Percentiles rank a stretch among this genome's conserved stretches.
These are phyloP conservation scores for Hypsibius dujardini DNA, from an alignment of 1,140 invertebrate genomes.

Conservation along the genomic window DNA sequence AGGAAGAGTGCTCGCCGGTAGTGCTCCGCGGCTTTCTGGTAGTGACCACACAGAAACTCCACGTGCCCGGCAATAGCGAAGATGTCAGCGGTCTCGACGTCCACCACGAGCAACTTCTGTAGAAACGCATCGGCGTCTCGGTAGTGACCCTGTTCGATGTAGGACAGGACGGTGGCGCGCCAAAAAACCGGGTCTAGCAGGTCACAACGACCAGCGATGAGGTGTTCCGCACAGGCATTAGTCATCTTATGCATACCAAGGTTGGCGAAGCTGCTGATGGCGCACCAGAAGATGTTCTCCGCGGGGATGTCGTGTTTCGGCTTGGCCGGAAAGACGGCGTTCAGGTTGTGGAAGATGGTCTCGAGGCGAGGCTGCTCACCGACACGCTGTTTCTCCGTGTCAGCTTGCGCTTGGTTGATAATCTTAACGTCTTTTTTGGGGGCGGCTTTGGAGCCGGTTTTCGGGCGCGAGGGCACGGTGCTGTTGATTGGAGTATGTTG, in stretches of 20 bases:
- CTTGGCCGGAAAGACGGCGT: neutral
- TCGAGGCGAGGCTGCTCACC: neutral
- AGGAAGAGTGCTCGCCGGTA: neutral
- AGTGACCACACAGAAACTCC: neutral
- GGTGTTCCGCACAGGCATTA: neutral
- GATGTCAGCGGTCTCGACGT: slow-evolving; percentile 14
- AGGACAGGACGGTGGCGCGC: neutral
- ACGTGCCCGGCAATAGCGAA: neutral
- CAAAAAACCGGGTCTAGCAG: neutral
- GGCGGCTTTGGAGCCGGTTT: neutral
- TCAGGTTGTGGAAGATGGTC: neutral
- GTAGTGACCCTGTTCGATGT: neutral
- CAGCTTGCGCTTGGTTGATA: neutral
- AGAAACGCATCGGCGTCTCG: neutral
- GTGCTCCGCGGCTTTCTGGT: neutral
- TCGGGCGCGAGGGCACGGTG: neutral
- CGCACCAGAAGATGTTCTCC: slow-evolving; percentile 5
- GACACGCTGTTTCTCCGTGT: neutral
- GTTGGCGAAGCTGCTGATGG: neutral
- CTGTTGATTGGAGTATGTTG: neutral
- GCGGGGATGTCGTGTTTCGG: neutral
- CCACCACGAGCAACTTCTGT: neutral
- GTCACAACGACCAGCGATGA: neutral
- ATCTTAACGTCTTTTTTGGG: slow-evolving; percentile 1
- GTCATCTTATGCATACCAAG: neutral